phyloP scores from a whole-genome alignment of 2,797 vertebrate genomes.

The Diplodus sargus region DNA sequence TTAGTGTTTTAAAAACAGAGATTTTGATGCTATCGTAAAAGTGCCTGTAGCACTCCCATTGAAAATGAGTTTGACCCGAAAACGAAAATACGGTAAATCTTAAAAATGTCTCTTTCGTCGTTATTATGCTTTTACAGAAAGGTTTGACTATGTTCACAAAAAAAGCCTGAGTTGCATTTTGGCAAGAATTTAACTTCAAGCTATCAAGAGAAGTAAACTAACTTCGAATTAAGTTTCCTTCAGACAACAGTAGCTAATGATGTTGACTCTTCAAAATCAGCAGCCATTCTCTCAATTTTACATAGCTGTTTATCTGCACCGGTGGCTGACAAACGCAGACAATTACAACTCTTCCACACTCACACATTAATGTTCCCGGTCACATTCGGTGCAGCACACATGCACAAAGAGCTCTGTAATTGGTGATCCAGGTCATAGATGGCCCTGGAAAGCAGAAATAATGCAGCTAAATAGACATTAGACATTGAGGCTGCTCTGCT shows the following conservation, averaged over 20 bases:
- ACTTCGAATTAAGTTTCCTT: background rate
- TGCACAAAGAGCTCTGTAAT: background rate
- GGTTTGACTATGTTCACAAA: too few species aligned
- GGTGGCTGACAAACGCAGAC: background rate
- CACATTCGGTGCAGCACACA: background rate
- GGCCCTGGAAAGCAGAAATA: background rate
- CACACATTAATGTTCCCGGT: background rate
- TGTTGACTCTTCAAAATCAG: background rate
- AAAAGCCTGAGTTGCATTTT: too few species aligned
- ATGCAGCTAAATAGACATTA: constrained; percentile 13
- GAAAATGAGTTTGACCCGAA: too few species aligned
- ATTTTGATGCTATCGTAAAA: too few species aligned
- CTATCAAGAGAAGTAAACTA: background rate
- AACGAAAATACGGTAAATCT: too few species aligned
- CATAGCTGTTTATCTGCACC: background rate
- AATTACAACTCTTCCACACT: background rate
- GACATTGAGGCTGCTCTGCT: constrained; percentile 3
- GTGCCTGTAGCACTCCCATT: too few species aligned
- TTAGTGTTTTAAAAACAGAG: too few species aligned
- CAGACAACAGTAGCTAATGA: background rate
- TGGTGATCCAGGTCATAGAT: background rate
- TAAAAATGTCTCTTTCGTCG: too few species aligned
- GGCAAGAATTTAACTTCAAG: too few species aligned
- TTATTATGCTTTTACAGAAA: too few species aligned
- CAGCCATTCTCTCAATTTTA: background rate